A percentile compares a stretch with the other conserved stretches of the same genome.
Evolutionary conservation across 1,140 invertebrate species (phyloP).

Genomic region (Matsumurasca onukii): DNA sequence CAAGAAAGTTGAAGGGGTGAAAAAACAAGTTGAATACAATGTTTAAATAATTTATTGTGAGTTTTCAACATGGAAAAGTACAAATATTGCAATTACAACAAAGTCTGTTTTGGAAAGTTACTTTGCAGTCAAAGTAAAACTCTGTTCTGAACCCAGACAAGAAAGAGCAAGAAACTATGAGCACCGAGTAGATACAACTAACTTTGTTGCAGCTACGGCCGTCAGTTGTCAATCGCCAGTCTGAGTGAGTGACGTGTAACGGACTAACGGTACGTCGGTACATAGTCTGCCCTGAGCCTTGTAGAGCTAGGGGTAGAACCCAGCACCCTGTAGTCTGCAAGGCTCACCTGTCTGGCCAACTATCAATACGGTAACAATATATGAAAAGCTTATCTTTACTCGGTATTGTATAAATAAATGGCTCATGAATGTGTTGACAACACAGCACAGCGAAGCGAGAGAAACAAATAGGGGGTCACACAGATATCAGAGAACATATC

Average conservation of each 20-base stretch:
- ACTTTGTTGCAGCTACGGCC: background rate
- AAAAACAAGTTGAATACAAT: constrained; percentile 28
- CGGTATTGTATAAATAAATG: constrained; percentile 35
- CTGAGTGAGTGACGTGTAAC: background rate
- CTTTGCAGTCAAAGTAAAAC: constrained; percentile 33
- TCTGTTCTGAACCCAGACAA: constrained; percentile 23
- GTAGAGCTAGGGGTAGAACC: background rate
- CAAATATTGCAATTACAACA: constrained; percentile 42
- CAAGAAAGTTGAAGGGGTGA: too few species aligned
- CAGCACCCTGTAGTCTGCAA: background rate
- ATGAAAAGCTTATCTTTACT: constrained; percentile 38
- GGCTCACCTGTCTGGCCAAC: constrained; percentile 4
- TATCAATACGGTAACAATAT: constrained; percentile 39
- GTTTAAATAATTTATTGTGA: constrained; percentile 42
- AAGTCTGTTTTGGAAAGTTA: constrained; percentile 41
- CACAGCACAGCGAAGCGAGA: constrained; percentile 24
- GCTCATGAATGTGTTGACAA: constrained; percentile 31
- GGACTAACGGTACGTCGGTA: background rate
- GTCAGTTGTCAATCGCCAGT: background rate
- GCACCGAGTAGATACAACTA: too few species aligned
- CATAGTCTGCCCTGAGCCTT: background rate
- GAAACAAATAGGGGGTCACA: constrained; percentile 35
- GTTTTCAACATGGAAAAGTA: constrained; percentile 42
- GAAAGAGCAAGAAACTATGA: too few species aligned
- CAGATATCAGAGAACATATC: constrained; percentile 32